Conservation (phyloP, 2,888 invertebrate genomes). For the Holacanthella duospinosa region DNA sequence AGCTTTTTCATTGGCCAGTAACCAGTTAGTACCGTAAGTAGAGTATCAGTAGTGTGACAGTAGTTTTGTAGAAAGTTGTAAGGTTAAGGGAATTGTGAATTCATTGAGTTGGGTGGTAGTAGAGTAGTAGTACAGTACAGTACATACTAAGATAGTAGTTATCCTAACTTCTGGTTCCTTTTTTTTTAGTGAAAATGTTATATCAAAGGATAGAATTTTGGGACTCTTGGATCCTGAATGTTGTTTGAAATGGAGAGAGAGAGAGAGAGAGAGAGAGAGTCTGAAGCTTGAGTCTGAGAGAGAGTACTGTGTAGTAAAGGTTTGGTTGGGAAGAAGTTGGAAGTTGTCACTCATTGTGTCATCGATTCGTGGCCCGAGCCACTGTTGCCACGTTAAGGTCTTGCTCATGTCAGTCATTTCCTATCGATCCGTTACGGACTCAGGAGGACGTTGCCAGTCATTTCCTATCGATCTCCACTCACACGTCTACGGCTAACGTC, state of each 20-base stretch:
- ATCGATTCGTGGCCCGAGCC: conserved; percentile 25
- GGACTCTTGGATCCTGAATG: background rate
- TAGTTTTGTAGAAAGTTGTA: background rate
- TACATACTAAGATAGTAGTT: too few species aligned
- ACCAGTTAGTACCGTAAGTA: too few species aligned
- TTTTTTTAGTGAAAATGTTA: too few species aligned
- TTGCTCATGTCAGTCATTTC: conserved; percentile 36
- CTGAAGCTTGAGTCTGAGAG: too few species aligned
- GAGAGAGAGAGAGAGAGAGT: conserved; percentile 5
- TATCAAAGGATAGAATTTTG: too few species aligned
- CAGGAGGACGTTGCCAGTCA: conserved; percentile 33
- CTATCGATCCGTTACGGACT: conserved; percentile 35
- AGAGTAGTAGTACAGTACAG: too few species aligned
- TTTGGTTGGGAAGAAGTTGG: conserved; percentile 32
- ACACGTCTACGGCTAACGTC: background rate
- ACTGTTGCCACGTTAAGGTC: conserved; percentile 36
- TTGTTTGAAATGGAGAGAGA: background rate
- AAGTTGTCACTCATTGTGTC: conserved; percentile 34
- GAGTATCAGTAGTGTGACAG: too few species aligned
- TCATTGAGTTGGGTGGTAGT: background rate
- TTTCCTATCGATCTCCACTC: conserved; percentile 32
- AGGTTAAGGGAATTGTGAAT: background rate
- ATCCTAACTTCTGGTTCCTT: too few species aligned
- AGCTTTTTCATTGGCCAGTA: too few species aligned
- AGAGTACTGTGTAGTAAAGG: too few species aligned